A percentile compares a stretch with the other conserved stretches of the same genome.
phyloP scores from a whole-genome alignment of 2,797 vertebrate species.

The Pseudomugil gertrudae region DNA sequence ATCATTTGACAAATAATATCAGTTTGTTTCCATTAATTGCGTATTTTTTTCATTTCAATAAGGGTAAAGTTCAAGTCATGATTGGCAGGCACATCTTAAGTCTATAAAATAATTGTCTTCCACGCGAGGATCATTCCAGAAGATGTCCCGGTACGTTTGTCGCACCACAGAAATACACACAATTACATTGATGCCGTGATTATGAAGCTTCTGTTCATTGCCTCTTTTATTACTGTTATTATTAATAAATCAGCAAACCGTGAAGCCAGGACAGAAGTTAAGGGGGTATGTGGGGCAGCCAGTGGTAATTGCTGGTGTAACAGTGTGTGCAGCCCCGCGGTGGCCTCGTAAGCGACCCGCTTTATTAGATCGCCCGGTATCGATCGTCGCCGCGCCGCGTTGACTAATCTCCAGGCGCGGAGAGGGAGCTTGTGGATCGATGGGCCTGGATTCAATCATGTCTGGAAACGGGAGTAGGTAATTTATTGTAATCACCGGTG shows the following conservation, averaged over 20 bases:
- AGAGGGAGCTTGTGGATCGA: constrained; percentile 56
- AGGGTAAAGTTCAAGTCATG: neutral
- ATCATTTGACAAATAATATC: no score
- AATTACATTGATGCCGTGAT: constrained; percentile 62
- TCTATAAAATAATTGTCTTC: constrained; percentile 24
- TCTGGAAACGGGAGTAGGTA: constrained; percentile 74
- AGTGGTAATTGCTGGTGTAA: constrained; percentile 80
- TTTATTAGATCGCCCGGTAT: constrained; percentile 84
- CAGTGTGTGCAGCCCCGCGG: constrained; percentile 73
- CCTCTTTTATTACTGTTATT: constrained; percentile 74
- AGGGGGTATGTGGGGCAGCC: constrained; percentile 21
- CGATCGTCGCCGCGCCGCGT: constrained; percentile 73
- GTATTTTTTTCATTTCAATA: neutral
- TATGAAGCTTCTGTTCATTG: constrained; percentile 68
- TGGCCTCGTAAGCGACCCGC: constrained; percentile 77
- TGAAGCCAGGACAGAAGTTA: constrained; percentile 54
- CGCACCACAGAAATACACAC: constrained; percentile 40
- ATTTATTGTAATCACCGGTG: constrained; percentile 77
- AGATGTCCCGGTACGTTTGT: constrained; percentile 53
- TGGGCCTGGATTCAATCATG: constrained; percentile 79
- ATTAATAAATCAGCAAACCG: constrained; percentile 74
- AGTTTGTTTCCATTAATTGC: neutral
- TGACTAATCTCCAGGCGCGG: constrained; percentile 77
- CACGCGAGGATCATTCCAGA: constrained; percentile 45
- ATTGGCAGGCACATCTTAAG: neutral